phyloP scores from a whole-genome alignment of 2,888 invertebrate genomes.

The Acanthosoma haemorrhoidale region DNA sequence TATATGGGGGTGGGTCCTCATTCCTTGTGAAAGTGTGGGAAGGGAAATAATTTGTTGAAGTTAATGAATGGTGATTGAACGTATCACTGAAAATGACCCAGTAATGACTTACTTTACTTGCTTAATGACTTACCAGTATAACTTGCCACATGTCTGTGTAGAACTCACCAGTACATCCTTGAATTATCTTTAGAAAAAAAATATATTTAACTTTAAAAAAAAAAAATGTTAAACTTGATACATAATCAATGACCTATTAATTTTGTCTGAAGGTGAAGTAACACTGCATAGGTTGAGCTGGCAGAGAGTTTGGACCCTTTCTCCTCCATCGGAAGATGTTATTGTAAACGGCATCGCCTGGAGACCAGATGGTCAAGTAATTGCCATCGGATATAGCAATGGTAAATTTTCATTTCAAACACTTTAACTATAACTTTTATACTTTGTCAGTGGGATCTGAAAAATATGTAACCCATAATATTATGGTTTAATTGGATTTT shows the following conservation, averaged over 20 bases:
- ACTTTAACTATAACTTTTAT: background rate
- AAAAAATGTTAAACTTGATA: no score
- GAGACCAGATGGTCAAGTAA: conserved; percentile 90
- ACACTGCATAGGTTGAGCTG: conserved; percentile 83
- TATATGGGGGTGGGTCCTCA: no score
- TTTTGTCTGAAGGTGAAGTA: conserved; percentile 63
- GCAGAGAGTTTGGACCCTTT: conserved; percentile 85
- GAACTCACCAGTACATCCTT: background rate
- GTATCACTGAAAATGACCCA: no score
- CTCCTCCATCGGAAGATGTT: conserved; percentile 68
- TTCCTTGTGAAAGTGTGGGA: no score
- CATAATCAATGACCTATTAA: no score
- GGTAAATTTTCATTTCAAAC: conserved; percentile 42
- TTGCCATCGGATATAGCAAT: conserved; percentile 63
- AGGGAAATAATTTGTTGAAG: no score
- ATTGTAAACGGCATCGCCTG: conserved; percentile 76
- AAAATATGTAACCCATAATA: no score
- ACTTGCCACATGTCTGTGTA: background rate
- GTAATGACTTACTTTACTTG: no score
- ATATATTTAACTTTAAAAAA: no score
- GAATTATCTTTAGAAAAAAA: no score
- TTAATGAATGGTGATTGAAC: no score
- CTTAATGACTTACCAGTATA: background rate
- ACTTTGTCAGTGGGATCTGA: background rate
- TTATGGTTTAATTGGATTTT: no score